Conservation (phyloP, 1,140 invertebrate species). For the Neuroterus valhalla region DNA sequence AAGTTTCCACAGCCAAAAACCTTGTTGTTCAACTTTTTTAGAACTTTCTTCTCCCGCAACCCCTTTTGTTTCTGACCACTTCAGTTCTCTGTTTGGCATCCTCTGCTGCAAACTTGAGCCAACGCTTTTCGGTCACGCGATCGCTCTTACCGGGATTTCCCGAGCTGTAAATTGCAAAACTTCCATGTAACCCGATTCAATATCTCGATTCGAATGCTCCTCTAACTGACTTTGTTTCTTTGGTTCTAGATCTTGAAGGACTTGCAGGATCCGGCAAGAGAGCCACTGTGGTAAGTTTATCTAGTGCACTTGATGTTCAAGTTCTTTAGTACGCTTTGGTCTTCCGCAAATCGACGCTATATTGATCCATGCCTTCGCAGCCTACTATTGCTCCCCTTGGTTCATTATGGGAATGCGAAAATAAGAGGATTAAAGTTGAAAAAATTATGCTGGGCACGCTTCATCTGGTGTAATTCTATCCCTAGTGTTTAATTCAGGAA, state of each 20-base stretch:
- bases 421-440: not conserved
- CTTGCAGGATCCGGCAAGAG: constrained; percentile 38
- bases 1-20: not conserved
- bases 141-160: constrained; percentile 59
- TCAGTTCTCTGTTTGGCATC: constrained; percentile 28
- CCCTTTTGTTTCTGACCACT: constrained; percentile 27
- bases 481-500: no score
- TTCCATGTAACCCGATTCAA: constrained; percentile 52
- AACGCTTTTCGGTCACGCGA: constrained; percentile 50
- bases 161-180: constrained; percentile 68
- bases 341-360: constrained; percentile 40
- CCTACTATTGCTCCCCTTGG: constrained; percentile 3
- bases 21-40: not conserved
- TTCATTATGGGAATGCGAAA: not conserved
- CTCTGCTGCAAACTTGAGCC: constrained; percentile 17
- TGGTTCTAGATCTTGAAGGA: constrained; percentile 61
- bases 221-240: constrained; percentile 49
- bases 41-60: not conserved
- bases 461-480: not conserved
- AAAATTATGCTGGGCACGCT: not conserved
- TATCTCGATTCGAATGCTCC: constrained; percentile 53
- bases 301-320: constrained; percentile 35
- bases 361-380: constrained; percentile 21
- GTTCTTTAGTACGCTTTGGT: constrained; percentile 40
- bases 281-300: constrained; percentile 55